A percentile compares a stretch with the other conserved stretches of the same genome.
These are phyloP conservation scores for Eupithecia exiguata DNA, from an alignment of 2,888 invertebrate genomes.

Conservation along the genomic window DNA sequence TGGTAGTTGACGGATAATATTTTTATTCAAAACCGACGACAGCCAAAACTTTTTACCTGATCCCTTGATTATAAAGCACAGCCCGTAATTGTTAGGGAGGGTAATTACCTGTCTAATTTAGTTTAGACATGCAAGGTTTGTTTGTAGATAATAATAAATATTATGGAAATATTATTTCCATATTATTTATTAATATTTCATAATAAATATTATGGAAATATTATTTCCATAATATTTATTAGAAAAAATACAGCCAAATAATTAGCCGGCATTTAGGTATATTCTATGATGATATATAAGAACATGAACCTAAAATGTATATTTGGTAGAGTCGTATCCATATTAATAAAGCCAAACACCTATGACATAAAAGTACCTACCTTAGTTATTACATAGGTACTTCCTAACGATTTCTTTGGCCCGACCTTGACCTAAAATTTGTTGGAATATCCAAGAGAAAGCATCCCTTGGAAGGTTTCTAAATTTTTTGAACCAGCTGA, in stretches of 20 bases:
- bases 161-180: too few relatives aligned
- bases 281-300: neutral
- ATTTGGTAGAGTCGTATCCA: constrained; percentile 21
- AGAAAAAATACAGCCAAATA: neutral
- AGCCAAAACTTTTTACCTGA: neutral
- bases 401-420: constrained; percentile 35
- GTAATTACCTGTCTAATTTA: constrained; percentile 9
- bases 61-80: neutral
- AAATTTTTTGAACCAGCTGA: constrained; percentile 55
- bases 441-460: constrained; percentile 22
- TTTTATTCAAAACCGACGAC: neutral
- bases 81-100: neutral
- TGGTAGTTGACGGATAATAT: neutral
- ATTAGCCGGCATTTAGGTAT: neutral
- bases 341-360: constrained; percentile 24
- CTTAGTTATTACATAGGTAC: neutral
- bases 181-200: neutral
- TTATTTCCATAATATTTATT: neutral
- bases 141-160: constrained; percentile 12
- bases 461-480: constrained; percentile 49
- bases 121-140: neutral
- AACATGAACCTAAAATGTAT: neutral
- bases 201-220: neutral
- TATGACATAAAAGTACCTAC: constrained; percentile 22
- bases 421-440: constrained; percentile 43